Conservation (phyloP, 2,797 vertebrate genomes). For the Moxostoma hubbsi region DNA sequence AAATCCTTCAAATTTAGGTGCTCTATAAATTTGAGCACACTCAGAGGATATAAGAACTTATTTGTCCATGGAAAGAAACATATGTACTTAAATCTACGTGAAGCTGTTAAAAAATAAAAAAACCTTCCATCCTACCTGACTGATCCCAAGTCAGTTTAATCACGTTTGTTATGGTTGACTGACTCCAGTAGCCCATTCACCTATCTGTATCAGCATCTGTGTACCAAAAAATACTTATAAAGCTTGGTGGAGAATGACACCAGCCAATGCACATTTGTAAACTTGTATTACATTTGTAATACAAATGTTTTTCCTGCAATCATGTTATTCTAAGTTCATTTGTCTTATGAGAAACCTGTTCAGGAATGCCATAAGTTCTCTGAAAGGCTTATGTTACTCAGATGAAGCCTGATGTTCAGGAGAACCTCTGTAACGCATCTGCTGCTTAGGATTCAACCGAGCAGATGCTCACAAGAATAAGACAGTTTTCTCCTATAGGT, state of each 20-base stretch:
- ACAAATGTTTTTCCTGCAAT: constrained; percentile 69
- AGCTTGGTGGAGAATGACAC: constrained; percentile 80
- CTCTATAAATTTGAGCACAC: constrained; percentile 74
- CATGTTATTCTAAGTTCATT: constrained; percentile 94
- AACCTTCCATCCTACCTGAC: constrained; percentile 80
- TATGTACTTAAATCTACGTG: constrained; percentile 90
- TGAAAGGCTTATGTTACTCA: constrained; percentile 80
- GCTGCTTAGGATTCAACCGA: constrained; percentile 31
- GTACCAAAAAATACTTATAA: constrained; percentile 78
- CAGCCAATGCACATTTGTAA: constrained; percentile 82
- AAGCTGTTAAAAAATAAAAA: constrained; percentile 73
- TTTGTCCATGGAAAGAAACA: constrained; percentile 74
- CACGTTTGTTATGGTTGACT: constrained; percentile 60
- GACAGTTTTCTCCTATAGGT: constrained; percentile 92
- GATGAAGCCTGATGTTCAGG: constrained; percentile 68
- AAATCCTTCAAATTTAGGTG: constrained; percentile 72
- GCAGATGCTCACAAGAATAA: constrained; percentile 83
- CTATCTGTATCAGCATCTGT: constrained; percentile 82
- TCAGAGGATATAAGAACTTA: constrained; percentile 73
- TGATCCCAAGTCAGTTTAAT: constrained; percentile 61
- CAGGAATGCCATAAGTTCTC: constrained; percentile 81
- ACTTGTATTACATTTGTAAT: constrained; percentile 26
- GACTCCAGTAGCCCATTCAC: constrained; percentile 61
- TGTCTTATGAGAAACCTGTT: constrained; percentile 92
- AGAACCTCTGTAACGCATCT: constrained; percentile 83